phyloP scores from a whole-genome alignment of 2,113 vertebrate species.

The Felis catus region DNA sequence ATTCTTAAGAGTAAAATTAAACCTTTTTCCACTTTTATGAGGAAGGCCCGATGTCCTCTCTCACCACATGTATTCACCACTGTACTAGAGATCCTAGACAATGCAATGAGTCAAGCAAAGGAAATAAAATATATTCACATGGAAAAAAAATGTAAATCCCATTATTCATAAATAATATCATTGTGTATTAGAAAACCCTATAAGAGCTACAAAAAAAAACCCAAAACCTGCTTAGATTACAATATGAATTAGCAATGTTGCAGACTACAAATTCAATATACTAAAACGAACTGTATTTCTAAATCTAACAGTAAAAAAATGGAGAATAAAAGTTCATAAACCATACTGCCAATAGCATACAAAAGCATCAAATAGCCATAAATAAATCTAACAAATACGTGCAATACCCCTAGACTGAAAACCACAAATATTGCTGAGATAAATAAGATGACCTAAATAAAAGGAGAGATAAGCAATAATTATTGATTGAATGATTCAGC shows the following conservation, averaged over 20 bases:
- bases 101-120: not conserved
- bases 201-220: not conserved
- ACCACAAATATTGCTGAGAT: not conserved
- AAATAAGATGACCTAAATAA: not conserved
- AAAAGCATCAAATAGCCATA: not conserved
- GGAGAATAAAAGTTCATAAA: not conserved
- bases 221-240: not conserved
- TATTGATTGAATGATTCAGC: not conserved
- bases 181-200: not conserved
- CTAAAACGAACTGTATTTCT: not conserved
- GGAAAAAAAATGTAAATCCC: not conserved
- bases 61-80: not conserved
- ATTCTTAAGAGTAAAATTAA: not conserved
- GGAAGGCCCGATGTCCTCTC: not conserved
- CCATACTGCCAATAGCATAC: not conserved
- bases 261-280: not conserved
- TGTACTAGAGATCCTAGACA: not conserved
- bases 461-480: not conserved
- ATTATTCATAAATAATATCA: not conserved
- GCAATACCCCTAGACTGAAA: not conserved
- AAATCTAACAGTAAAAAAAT: not conserved
- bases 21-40: not conserved
- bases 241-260: not conserved
- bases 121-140: not conserved
- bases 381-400: not conserved